Evolutionary conservation across 1,140 invertebrate genomes (phyloP).

Genomic region (Lordiphosa mommai): DNA sequence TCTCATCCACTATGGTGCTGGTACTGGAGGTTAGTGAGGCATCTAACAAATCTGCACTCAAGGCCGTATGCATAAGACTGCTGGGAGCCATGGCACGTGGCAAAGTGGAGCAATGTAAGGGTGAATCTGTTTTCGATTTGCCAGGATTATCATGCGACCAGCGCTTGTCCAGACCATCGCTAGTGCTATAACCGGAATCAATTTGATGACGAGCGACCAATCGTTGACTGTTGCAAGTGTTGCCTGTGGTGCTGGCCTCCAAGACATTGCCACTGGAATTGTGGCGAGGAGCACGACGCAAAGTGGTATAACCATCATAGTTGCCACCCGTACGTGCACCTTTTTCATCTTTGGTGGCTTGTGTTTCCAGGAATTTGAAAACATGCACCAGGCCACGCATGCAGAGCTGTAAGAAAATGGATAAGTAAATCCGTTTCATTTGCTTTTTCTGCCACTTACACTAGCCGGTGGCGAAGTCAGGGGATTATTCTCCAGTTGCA

Average conservation of each 20-base stretch:
- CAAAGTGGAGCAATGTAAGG: slow-evolving; percentile 55
- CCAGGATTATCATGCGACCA: slow-evolving; percentile 89
- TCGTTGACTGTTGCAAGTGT: slow-evolving; percentile 41
- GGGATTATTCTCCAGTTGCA: slow-evolving; percentile 92
- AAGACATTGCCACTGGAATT: slow-evolving; percentile 80
- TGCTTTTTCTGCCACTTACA: slow-evolving; percentile 85
- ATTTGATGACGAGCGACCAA: slow-evolving; percentile 83
- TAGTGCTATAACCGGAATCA: slow-evolving; percentile 93
- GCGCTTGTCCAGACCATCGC: slow-evolving; percentile 88
- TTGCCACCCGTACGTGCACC: slow-evolving; percentile 74
- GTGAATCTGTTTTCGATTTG: slow-evolving; percentile 63
- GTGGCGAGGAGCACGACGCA: slow-evolving; percentile 78
- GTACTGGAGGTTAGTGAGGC: slow-evolving; percentile 71
- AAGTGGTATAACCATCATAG: slow-evolving; percentile 75
- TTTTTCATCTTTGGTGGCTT: slow-evolving; percentile 86
- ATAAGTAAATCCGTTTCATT: too few relatives aligned
- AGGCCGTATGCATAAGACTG: slow-evolving; percentile 22
- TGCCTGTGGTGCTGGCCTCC: slow-evolving; percentile 77
- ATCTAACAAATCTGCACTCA: slow-evolving; percentile 66
- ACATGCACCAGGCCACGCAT: slow-evolving; percentile 95
- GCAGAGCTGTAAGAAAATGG: slow-evolving; percentile 87
- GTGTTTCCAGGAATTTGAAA: slow-evolving; percentile 95
- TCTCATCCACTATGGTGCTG: slow-evolving; percentile 76
- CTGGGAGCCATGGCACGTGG: slow-evolving; percentile 39
- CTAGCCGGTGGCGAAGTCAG: slow-evolving; percentile 93